Evolutionary conservation across 2,113 vertebrate species (phyloP).

Genomic region (Columba janthina): DNA sequence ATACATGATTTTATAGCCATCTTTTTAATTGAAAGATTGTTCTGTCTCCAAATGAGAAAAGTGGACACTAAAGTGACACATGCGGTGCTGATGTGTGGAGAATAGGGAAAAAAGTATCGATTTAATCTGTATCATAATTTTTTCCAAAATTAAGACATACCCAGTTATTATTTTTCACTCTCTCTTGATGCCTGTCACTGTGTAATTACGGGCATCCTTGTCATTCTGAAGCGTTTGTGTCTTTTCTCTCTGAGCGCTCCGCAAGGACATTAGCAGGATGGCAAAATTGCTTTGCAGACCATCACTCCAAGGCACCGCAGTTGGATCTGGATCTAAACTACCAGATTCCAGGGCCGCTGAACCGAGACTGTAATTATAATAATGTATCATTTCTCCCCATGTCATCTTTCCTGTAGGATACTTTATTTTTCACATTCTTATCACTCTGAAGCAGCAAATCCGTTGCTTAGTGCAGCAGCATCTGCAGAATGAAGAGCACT

Average conservation of each 20-base stretch:
- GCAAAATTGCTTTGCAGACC: not conserved
- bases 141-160: conserved; percentile 27
- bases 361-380: not conserved
- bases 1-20: not conserved
- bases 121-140: conserved; percentile 1
- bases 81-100: not conserved
- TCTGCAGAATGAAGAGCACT: not conserved
- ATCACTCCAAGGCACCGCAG: not conserved
- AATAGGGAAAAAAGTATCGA: not conserved
- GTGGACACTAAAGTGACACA: not conserved
- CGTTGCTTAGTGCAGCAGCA: not conserved
- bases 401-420: not conserved
- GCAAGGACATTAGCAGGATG: conserved; percentile 5
- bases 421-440: not conserved
- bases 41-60: not conserved
- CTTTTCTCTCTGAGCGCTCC: not conserved
- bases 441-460: not conserved
- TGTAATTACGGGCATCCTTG: conserved; percentile 46
- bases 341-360: not conserved
- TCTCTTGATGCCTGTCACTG: conserved; percentile 1
- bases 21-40: conserved; percentile 28
- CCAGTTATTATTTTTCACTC: conserved; percentile 1
- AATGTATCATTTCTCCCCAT: not conserved
- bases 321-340: conserved; percentile 7
- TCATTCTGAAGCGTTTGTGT: conserved; percentile 32